Conservation (phyloP, 2,797 vertebrate genomes). For the Enteromius unitaeniatus region DNA sequence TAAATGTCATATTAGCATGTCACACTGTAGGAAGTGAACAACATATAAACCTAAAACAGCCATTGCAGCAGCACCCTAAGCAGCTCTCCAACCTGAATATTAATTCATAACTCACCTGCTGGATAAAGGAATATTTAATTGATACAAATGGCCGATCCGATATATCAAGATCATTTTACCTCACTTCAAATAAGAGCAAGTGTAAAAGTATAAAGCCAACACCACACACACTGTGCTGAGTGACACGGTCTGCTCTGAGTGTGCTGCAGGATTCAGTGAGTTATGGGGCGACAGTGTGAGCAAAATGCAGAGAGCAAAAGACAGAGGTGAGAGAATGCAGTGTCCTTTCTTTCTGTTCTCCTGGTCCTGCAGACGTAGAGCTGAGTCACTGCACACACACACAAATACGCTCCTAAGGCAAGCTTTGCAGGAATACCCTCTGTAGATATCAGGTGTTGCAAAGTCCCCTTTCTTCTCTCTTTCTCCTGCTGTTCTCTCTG, state of each 20-base stretch:
- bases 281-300: background rate
- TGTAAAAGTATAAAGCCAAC: conserved; percentile 10
- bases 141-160: background rate
- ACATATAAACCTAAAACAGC: background rate
- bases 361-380: conserved; percentile 25
- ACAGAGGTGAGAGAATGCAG: conserved; percentile 15
- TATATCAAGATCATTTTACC: background rate
- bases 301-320: background rate
- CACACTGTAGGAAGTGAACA: background rate
- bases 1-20: background rate
- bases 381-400: conserved; percentile 39
- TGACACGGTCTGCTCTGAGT: background rate
- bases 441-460: conserved; percentile 42
- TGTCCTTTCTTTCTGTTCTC: conserved; percentile 9
- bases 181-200: background rate
- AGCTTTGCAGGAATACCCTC: conserved; percentile 45
- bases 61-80: background rate
- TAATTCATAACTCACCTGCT: background rate
- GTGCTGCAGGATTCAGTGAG: conserved; percentile 2
- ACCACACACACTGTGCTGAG: conserved; percentile 1
- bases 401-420: background rate
- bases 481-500: conserved; percentile 15
- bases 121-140: background rate
- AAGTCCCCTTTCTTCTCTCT: background rate
- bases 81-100: background rate